Percentiles rank a stretch among this genome's conserved stretches.
These are phyloP conservation scores for Rhynchomys soricoides DNA, from an alignment of 2,113 vertebrate species.

Conservation along the genomic window DNA sequence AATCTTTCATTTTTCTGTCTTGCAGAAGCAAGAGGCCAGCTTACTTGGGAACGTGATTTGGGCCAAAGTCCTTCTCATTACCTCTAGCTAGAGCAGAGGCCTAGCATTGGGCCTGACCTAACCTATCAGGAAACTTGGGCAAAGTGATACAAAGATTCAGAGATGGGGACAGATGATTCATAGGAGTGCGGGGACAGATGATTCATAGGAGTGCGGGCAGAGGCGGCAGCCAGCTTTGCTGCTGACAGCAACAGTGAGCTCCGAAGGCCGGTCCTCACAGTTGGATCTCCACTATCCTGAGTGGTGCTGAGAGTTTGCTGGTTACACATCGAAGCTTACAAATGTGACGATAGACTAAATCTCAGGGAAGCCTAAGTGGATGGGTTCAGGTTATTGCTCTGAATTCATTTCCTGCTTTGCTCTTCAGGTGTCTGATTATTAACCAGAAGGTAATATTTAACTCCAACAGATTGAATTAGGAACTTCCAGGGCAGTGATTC, in stretches of 20 bases:
- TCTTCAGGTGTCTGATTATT: slow-evolving; percentile 39
- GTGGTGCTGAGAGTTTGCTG: background rate
- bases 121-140: background rate
- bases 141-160: background rate
- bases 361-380: background rate
- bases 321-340: background rate
- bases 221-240: background rate
- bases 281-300: background rate
- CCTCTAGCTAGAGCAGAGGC: background rate
- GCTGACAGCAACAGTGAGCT: background rate
- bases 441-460: slow-evolving; percentile 69
- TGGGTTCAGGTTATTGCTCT: background rate
- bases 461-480: slow-evolving; percentile 31
- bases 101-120: background rate
- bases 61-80: background rate
- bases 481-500: slow-evolving; percentile 47
- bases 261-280: background rate
- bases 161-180: background rate
- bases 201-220: background rate
- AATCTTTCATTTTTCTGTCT: background rate
- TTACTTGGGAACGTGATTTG: background rate
- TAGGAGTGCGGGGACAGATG: background rate
- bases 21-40: background rate
- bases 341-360: background rate
- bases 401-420: slow-evolving; percentile 37